Base-by-base conservation (phyloP, 2,113 vertebrate species). In the Silurus asotus region DNA sequence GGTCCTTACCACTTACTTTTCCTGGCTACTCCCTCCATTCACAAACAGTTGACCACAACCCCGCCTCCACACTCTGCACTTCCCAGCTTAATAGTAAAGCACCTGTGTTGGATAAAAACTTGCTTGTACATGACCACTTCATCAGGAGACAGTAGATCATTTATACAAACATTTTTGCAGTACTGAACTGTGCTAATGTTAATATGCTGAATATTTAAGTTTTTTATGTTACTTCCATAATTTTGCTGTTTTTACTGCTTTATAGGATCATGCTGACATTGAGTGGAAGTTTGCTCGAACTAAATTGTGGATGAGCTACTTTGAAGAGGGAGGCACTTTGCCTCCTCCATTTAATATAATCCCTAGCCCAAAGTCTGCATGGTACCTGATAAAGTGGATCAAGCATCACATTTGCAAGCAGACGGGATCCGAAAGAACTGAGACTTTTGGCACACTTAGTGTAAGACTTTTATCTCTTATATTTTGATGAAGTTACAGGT, bases 291-390 rank as follows among this genome's bases (percentile, higher is more conserved):
- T 99, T 93, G 98, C 98, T 91, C 93, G 98, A 92, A 99, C 98
- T 19, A 99, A 99, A 93, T 95, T 99, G 86, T 99, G 98, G 98
- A 99, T 99, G 98, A 99, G 98, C 92, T 99, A 99, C 89, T 99
- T 99, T 91, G 98, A 99, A 92, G 98, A 99, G 94, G 98, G 98
- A 49, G 98, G 96, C 65, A 99, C 98, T 23, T 93, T 99, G n/a
- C 98, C 98, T 0, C 94, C 98, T 5, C 98, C 98, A 2, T 99
- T 99, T 93, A 99, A 99, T 91, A 97, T 99, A 88, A 93, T 99
- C 81, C 97, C 98, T 11, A 99, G 98, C 82, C 97, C 98, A 75
- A 99, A 99, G 83, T 97, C 97, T 7, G 93, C 96, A 61, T 98
- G 95, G 97, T 99, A 99, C 93, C 93, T 99, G 64, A 91, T 97